A percentile compares a stretch with the other conserved stretches of the same genome.
These are phyloP conservation scores for Philotrypesis tridentata DNA, from an alignment of 1,140 invertebrate species.

Conservation along the genomic window DNA sequence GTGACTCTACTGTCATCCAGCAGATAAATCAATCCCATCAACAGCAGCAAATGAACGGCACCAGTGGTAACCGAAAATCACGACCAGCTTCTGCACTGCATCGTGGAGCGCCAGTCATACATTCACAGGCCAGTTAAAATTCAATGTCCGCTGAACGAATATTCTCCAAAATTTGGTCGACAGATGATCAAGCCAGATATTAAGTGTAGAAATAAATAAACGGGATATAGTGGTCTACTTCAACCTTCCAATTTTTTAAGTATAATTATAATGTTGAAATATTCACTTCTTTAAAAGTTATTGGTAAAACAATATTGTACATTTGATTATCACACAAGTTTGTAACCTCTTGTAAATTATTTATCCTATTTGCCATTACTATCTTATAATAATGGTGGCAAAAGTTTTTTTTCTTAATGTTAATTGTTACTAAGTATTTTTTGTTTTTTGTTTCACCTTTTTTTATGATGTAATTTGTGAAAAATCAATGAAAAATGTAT, in stretches of 20 bases:
- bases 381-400: constrained; percentile 12
- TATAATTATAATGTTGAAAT: constrained; percentile 15
- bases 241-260: constrained; percentile 45
- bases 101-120: constrained; percentile 75
- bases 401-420: constrained; percentile 11
- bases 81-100: constrained; percentile 74
- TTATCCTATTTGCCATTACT: constrained; percentile 1
- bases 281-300: background rate
- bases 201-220: background rate
- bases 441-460: constrained; percentile 19
- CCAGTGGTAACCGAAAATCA: constrained; percentile 64
- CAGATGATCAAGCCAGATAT: background rate
- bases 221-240: constrained; percentile 8
- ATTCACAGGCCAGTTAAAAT: constrained; percentile 73
- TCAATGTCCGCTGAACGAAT: background rate
- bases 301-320: constrained; percentile 8
- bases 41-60: constrained; percentile 54
- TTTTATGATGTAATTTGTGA: constrained; percentile 7
- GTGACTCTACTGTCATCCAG: constrained; percentile 65
- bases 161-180: background rate
- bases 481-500: constrained; percentile 13
- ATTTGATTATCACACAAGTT: constrained; percentile 32
- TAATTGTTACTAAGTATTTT: constrained; percentile 31
- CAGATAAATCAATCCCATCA: constrained; percentile 65
- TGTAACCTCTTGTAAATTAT: constrained; percentile 45